phyloP scores from a whole-genome alignment of 1,140 invertebrate species.

The Diuraphis noxia region DNA sequence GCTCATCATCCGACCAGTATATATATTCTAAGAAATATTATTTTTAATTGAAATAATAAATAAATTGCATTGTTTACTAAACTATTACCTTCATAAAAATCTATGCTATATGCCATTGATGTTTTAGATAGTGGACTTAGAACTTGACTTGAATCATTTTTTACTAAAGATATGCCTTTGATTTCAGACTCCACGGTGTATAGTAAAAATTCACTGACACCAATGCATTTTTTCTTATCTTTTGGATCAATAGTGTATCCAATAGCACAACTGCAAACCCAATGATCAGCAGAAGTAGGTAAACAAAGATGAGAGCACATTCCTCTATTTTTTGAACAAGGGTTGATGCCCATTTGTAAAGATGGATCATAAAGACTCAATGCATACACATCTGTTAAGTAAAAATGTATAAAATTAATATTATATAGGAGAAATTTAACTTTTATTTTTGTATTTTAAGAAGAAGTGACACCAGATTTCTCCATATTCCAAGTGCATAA shows the following conservation, averaged over 20 bases:
- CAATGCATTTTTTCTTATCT: constrained; percentile 63
- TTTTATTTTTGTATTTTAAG: too few relatives aligned
- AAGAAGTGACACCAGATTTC: too few relatives aligned
- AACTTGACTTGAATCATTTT: constrained; percentile 61
- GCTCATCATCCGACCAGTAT: constrained; percentile 80
- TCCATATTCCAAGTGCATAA: too few relatives aligned
- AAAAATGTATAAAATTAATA: background rate
- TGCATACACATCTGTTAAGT: constrained; percentile 66
- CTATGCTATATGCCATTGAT: constrained; percentile 74
- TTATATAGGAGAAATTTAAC: too few relatives aligned
- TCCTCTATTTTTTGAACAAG: constrained; percentile 65
- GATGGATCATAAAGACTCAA: constrained; percentile 73
- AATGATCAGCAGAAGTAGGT: constrained; percentile 64
- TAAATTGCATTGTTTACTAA: constrained; percentile 59
- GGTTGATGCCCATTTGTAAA: constrained; percentile 65
- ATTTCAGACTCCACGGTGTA: constrained; percentile 73
- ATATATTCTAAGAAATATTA: constrained; percentile 65
- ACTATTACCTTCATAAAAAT: constrained; percentile 70
- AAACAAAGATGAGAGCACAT: constrained; percentile 80
- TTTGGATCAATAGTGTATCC: constrained; percentile 69
- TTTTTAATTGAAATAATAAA: background rate
- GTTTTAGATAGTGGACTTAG: constrained; percentile 79
- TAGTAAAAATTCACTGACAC: constrained; percentile 72
- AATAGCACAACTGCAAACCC: constrained; percentile 75
- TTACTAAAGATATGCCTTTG: constrained; percentile 68